These are phyloP conservation scores for Isurus oxyrinchus DNA, from an alignment of 2,113 vertebrate species.

Conservation along the genomic window DNA sequence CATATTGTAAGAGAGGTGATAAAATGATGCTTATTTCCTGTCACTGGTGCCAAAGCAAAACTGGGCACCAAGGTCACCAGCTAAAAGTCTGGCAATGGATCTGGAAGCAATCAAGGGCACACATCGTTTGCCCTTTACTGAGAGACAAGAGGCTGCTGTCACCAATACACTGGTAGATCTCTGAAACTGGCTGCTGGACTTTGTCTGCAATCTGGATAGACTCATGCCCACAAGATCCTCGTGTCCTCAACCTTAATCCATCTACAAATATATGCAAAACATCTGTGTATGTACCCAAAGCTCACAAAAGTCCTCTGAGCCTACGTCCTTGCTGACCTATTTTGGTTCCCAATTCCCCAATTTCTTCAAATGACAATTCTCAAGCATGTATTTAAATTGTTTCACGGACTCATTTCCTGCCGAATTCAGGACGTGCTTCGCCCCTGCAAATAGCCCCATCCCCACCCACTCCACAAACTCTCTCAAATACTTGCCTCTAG, in stretches of 20 bases:
- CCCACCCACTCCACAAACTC: background rate
- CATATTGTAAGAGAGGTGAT: background rate
- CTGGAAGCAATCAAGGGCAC: background rate
- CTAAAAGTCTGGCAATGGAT: background rate
- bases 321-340: background rate
- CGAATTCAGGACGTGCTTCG: background rate
- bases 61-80: background rate
- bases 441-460: background rate
- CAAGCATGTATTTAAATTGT: background rate
- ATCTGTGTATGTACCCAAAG: background rate
- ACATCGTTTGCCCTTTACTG: background rate
- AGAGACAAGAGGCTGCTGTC: background rate
- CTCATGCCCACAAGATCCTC: background rate
- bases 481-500: background rate
- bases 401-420: background rate
- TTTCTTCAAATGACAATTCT: background rate
- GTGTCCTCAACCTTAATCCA: background rate
- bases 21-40: background rate
- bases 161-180: background rate
- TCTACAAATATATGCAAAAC: background rate
- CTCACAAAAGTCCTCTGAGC: background rate
- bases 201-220: background rate
- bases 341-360: background rate
- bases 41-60: background rate
- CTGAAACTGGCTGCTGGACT: background rate